phyloP scores from a whole-genome alignment of 2,797 vertebrate species.

The Phrynocephalus guinanensis region DNA sequence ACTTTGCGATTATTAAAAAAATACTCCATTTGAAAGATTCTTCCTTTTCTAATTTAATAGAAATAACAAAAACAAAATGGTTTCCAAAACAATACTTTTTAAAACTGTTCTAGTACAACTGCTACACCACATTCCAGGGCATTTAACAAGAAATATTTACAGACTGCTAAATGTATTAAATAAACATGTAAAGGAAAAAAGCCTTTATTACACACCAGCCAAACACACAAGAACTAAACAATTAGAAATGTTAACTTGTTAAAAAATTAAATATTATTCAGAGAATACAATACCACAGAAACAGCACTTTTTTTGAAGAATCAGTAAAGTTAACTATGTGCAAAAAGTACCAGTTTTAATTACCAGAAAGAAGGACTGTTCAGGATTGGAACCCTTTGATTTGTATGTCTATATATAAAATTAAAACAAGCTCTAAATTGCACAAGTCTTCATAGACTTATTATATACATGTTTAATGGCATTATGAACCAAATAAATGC shows the following conservation, averaged over 20 bases:
- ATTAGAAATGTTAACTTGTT: conserved; percentile 73
- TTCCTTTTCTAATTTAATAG: conserved; percentile 82
- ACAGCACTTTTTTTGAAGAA: conserved; percentile 78
- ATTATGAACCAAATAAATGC: conserved; percentile 60
- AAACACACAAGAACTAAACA: conserved; percentile 79
- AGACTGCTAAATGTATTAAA: conserved; percentile 81
- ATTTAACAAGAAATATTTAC: conserved; percentile 84
- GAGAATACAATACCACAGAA: conserved; percentile 81
- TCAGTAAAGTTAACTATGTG: conserved; percentile 74
- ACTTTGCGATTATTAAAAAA: conserved; percentile 27
- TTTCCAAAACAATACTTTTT: conserved; percentile 80
- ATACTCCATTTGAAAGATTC: conserved; percentile 74
- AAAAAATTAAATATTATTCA: conserved; percentile 79
- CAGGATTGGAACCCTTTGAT: conserved; percentile 71
- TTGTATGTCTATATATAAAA: conserved; percentile 60
- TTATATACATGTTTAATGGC: conserved; percentile 69
- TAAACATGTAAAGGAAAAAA: conserved; percentile 76
- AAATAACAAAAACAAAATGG: conserved; percentile 80
- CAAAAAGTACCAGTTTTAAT: conserved; percentile 74
- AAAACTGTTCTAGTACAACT: conserved; percentile 78
- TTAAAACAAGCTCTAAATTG: conserved; percentile 69
- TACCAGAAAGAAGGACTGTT: conserved; percentile 64
- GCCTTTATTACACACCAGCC: conserved; percentile 79
- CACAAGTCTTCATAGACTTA: conserved; percentile 65
- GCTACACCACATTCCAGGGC: conserved; percentile 83